Percentiles rank a stretch among this genome's conserved stretches.
Conservation (phyloP, 2,113 vertebrate genomes). For the Myxocyprinus asiaticus region DNA sequence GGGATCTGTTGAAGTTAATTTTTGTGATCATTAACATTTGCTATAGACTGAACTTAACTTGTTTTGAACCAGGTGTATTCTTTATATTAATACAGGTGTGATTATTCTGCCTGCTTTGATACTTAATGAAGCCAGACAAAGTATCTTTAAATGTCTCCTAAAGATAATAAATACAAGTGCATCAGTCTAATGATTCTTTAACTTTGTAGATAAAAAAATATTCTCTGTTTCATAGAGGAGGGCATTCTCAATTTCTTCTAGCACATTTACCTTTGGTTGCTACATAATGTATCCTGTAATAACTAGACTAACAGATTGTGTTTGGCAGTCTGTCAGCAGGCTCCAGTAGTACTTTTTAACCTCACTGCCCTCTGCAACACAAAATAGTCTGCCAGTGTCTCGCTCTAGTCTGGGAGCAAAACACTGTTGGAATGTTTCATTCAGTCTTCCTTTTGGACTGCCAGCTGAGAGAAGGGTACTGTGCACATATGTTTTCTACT, state of each 20-base stretch:
- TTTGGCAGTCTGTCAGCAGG: conserved; percentile 37
- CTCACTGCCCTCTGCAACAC: conserved; percentile 13
- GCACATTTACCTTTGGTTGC: conserved; percentile 39
- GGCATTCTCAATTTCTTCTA: not conserved
- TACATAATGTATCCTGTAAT: conserved; percentile 13
- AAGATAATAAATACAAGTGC: too few relatives aligned
- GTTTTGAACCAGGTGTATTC: too few relatives aligned
- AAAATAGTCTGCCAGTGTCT: conserved; percentile 51
- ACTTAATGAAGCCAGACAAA: too few relatives aligned
- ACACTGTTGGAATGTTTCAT: conserved; percentile 54
- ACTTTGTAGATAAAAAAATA: not conserved
- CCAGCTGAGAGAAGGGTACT: conserved; percentile 50
- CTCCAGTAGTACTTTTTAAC: not conserved
- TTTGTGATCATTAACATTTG: too few relatives aligned
- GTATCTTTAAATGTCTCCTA: too few relatives aligned
- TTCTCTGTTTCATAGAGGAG: not conserved
- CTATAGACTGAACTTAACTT: too few relatives aligned
- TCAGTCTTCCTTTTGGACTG: conserved; percentile 34
- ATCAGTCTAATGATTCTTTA: not conserved
- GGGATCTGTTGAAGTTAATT: too few relatives aligned
- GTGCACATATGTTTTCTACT: conserved; percentile 49
- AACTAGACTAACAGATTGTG: conserved; percentile 28
- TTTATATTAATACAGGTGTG: too few relatives aligned
- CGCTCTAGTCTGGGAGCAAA: conserved; percentile 40
- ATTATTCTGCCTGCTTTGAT: too few relatives aligned